Evolutionary conservation across 2,113 vertebrate genomes (phyloP).

Genomic region (Neotoma lepida): DNA sequence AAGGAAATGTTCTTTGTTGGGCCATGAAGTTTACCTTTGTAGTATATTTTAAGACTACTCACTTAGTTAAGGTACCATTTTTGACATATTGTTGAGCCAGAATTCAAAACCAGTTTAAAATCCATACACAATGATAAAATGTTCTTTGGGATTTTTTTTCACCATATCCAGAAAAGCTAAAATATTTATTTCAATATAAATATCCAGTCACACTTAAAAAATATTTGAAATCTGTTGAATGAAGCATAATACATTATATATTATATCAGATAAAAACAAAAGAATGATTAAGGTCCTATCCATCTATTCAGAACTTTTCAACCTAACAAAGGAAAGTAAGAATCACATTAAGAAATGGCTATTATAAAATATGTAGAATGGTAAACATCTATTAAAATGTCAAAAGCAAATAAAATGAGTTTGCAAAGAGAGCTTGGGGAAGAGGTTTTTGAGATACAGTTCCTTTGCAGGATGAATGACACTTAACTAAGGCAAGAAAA

Average conservation of each 20-base stretch:
- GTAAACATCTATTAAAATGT: background rate
- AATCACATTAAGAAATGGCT: background rate
- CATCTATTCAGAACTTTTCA: background rate
- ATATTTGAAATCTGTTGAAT: background rate
- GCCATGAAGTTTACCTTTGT: background rate
- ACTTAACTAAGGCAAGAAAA: background rate
- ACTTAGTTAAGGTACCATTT: background rate
- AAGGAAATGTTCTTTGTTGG: background rate
- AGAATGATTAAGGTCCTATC: background rate
- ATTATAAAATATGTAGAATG: background rate
- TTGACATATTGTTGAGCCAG: background rate
- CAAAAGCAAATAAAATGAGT: background rate
- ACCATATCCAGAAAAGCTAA: background rate
- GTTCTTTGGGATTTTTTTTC: background rate
- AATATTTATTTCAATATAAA: conserved; percentile 8
- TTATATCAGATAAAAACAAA: background rate
- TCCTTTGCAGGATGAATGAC: background rate
- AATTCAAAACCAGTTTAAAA: background rate
- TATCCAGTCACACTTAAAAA: conserved; percentile 9
- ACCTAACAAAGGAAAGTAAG: background rate
- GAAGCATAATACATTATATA: background rate
- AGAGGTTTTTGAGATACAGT: background rate
- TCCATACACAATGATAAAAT: conserved; percentile 3
- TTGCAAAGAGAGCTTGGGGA: background rate
- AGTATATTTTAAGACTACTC: background rate